Base-by-base conservation (phyloP, 2,113 vertebrate genomes). In the Azemiops feae region DNA sequence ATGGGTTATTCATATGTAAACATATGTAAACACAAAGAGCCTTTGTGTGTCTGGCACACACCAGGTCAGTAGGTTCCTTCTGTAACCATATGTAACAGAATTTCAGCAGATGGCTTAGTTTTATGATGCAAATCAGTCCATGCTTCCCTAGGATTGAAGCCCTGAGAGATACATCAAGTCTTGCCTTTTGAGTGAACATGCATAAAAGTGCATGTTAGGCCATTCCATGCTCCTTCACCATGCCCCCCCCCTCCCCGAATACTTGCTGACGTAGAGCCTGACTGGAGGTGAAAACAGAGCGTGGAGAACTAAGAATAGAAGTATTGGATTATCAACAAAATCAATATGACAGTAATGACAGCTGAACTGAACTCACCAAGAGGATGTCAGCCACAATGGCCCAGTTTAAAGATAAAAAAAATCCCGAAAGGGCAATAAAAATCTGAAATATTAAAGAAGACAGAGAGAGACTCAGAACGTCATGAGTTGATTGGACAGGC, bases 301-400 rank as follows among this genome's bases (percentile, higher is more conserved):
- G 16, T 16, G 12, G 57, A 92, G 39, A 74, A 34, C 92, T 89
- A 93, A 89, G 88, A 93, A 93, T 89, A 93, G 88, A 85, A 3
- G 8, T 10, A 58, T 88, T 30, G 6, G 30, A n/a, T 87, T 27
- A 91, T 88, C 95, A 92, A 64, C 58, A 47, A 39, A 55, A 92
- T 93, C 89, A 47, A 91, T 90, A 85, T 60, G 53, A 87, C 2
- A n/a, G 14, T 39, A 85, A 89, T n/a, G 74, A 43, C 89, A 74
- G 54, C 52, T 85, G 57, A 39, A 97, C 98, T 97, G 57, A 39
- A 97, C 98, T 97, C 95, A 99, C 98, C 98, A 99, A 95, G 81
- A 99, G 96, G 88, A 99, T 99, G 91, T 99, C 98, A 64, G 98
- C 98, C 92, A 98, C 93, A 93, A 99, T 96, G 60, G 98, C 97